These are phyloP conservation scores for Paramormyrops hopkinsi DNA, from an alignment of 2,797 vertebrate genomes.

Conservation along the genomic window DNA sequence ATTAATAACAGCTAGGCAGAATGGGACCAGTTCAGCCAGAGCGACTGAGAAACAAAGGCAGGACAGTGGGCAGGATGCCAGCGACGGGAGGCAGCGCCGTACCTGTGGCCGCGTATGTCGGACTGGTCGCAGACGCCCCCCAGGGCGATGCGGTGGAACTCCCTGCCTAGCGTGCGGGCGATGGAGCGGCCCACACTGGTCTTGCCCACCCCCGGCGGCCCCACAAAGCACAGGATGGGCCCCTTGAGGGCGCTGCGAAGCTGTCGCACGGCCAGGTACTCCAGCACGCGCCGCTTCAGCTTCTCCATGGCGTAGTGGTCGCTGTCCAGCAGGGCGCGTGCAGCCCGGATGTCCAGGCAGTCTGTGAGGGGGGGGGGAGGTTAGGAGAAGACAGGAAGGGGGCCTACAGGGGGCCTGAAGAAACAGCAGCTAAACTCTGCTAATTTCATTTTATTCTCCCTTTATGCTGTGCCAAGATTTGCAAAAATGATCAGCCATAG, in stretches of 20 bases:
- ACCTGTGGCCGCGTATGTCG: constrained; percentile 95
- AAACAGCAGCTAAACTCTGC: neutral
- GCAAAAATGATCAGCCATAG: neutral
- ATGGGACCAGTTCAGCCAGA: neutral
- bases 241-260: constrained; percentile 87
- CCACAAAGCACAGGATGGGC: constrained; percentile 94
- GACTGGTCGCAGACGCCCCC: constrained; percentile 96
- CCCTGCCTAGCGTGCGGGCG: constrained; percentile 86
- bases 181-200: constrained; percentile 94
- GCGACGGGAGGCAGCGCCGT: constrained; percentile 15
- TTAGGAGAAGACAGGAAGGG: neutral
- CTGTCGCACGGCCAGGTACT: constrained; percentile 91
- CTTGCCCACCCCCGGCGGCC: constrained; percentile 95
- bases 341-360: constrained; percentile 82
- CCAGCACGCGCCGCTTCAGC: constrained; percentile 86
- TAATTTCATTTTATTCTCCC: neutral
- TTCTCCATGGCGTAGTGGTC: constrained; percentile 97
- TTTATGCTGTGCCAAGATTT: neutral
- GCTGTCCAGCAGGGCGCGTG: constrained; percentile 82
- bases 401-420: neutral
- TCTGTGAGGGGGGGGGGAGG: constrained; percentile 55
- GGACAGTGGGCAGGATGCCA: neutral
- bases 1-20: neutral
- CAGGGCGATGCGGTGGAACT: constrained; percentile 91
- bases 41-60: neutral